Evolutionary conservation across 1,140 invertebrate species (phyloP).

Genomic region (Drosophila dunni): DNA sequence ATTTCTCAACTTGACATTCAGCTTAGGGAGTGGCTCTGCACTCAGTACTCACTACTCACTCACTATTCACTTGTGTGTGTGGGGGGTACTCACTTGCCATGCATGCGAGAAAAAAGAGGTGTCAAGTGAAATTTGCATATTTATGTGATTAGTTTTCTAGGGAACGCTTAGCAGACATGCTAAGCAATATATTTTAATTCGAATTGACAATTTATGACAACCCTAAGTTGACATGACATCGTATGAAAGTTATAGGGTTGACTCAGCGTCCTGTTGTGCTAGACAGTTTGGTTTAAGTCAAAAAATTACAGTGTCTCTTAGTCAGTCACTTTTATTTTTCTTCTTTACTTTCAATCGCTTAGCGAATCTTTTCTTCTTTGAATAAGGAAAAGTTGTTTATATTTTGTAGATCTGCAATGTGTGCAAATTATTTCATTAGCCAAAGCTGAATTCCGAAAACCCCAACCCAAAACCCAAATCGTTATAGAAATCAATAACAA

Average conservation of each 20-base stretch:
- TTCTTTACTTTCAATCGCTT: slow-evolving; percentile 2
- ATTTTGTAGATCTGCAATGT: slow-evolving; percentile 44
- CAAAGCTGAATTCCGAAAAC: slow-evolving; percentile 8
- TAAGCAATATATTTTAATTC: slow-evolving; percentile 72
- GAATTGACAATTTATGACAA: slow-evolving; percentile 63
- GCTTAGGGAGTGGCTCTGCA: slow-evolving; percentile 8
- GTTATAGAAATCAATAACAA: slow-evolving; percentile 11
- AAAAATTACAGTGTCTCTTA: no score
- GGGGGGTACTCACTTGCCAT: slow-evolving; percentile 48
- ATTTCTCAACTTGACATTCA: slow-evolving; percentile 45
- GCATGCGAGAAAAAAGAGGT: slow-evolving; percentile 25
- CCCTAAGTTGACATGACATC: slow-evolving; percentile 59
- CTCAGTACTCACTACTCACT: slow-evolving; percentile 21
- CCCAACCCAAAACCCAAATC: neutral
- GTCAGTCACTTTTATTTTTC: no score
- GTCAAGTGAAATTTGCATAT: slow-evolving; percentile 53
- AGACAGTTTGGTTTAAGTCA: no score
- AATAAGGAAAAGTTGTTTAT: slow-evolving; percentile 35
- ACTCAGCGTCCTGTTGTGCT: slow-evolving; percentile 27
- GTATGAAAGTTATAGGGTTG: slow-evolving; percentile 41
- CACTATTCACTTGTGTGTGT: neutral
- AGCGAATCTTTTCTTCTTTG: neutral
- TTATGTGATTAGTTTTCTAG: slow-evolving; percentile 20
- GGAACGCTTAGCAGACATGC: slow-evolving; percentile 23
- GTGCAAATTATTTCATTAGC: slow-evolving; percentile 73